Percentiles rank a stretch among this genome's conserved stretches.
These are phyloP conservation scores for roundworm (Caenorhabditis elegans) DNA, from an alignment of 1,140 invertebrate species.

Conservation along the genomic window WBcel235 BX284605.5:11636501-11637000, in stretches of 20 bases:
- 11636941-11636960: background rate
- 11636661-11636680: background rate
- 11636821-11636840: too few species aligned
- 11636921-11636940: constrained; percentile 16
- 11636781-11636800: too few species aligned
- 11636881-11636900: too few species aligned
- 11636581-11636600: constrained; percentile 9
- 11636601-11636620: background rate
- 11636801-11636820: too few species aligned
- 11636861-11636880: too few species aligned
- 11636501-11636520: background rate
- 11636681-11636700: background rate
- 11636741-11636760: background rate
- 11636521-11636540: background rate
- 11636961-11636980: constrained; percentile 32
- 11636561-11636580: constrained; percentile 18
- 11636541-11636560: constrained; percentile 11
- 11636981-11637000: constrained; percentile 47
- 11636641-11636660: background rate
- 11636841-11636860: too few species aligned
- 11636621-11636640: background rate
- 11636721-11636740: too few species aligned
- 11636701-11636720: background rate
- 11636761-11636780: background rate
- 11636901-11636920: background rate